phyloP scores from a whole-genome alignment of 2,888 invertebrate genomes.

The Physocephala rufipes region DNA sequence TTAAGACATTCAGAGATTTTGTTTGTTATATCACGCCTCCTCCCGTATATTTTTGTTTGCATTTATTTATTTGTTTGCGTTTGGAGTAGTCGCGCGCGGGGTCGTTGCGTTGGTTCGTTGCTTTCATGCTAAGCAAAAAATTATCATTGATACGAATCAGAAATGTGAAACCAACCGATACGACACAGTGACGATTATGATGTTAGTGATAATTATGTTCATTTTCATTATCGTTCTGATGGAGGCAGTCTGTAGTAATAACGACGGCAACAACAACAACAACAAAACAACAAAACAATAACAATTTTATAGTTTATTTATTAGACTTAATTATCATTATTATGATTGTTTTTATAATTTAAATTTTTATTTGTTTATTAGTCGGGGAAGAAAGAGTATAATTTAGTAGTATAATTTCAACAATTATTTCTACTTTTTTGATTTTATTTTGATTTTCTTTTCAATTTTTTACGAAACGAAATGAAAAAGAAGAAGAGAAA shows the following conservation, averaged over 20 bases:
- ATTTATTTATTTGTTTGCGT: not conserved
- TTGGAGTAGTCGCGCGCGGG: not conserved
- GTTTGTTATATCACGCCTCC: not conserved
- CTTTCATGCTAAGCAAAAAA: constrained; percentile 12
- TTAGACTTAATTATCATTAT: constrained; percentile 15
- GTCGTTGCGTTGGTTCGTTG: not conserved
- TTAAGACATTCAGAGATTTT: constrained; percentile 19
- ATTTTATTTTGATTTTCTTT: no score
- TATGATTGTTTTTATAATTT: constrained; percentile 29
- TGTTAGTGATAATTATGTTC: no score
- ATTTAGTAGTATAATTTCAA: not conserved
- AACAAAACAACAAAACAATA: no score
- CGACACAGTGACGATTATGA: not conserved
- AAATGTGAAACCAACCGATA: constrained; percentile 58
- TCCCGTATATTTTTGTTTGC: no score
- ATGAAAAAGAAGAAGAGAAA: no score
- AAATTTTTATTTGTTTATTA: constrained; percentile 36
- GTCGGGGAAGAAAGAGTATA: constrained; percentile 22
- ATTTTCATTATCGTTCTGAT: no score
- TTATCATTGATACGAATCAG: constrained; percentile 38
- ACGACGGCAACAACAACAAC: not conserved
- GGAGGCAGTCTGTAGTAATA: not conserved
- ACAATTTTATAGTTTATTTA: not conserved
- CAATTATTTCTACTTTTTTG: constrained; percentile 33
- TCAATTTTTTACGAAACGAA: no score